Evolutionary conservation across 53 echinoderm and acorn worm genomes (phyloP).

Genomic region (Stichopus horrens): DNA sequence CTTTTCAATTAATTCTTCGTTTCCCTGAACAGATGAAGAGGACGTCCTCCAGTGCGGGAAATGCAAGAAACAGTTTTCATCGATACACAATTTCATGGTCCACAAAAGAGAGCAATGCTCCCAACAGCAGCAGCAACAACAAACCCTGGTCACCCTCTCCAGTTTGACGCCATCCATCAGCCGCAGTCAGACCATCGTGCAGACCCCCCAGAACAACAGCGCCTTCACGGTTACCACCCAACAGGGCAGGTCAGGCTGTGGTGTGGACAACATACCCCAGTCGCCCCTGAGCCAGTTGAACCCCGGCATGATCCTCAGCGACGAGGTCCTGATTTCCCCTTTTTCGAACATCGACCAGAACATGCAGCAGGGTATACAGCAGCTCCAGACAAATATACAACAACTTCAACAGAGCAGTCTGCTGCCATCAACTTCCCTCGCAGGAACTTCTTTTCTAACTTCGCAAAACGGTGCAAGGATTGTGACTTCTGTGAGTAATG

Average conservation of each 20-base stretch:
- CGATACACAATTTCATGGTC: constrained; percentile 82
- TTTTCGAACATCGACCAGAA: constrained; percentile 84
- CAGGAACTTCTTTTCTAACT: constrained; percentile 53
- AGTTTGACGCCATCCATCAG: constrained; percentile 49
- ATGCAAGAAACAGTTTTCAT: constrained; percentile 98
- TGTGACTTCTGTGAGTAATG: constrained; percentile 50
- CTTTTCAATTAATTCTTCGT: neutral
- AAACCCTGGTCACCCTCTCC: constrained; percentile 53
- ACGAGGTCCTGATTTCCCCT: constrained; percentile 93
- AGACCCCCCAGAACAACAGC: constrained; percentile 64
- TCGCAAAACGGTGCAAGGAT: constrained; percentile 59
- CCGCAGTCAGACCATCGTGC: constrained; percentile 58
- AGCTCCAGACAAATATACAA: constrained; percentile 62
- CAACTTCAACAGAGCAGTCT: constrained; percentile 43
- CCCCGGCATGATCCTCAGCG: constrained; percentile 77
- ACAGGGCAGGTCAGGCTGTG: constrained; percentile 50
- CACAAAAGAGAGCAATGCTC: constrained; percentile 86
- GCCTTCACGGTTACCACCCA: constrained; percentile 86
- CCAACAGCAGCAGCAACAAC: constrained; percentile 14
- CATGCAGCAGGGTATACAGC: constrained; percentile 75
- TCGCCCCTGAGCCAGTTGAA: constrained; percentile 79
- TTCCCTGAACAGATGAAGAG: constrained; percentile 67
- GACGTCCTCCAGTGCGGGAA: constrained; percentile 97
- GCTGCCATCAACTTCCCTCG: constrained; percentile 44
- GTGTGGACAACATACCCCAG: constrained; percentile 64